Evolutionary conservation across 2,888 invertebrate genomes (phyloP).

Genomic region (Scrobipalpa atriplicella): DNA sequence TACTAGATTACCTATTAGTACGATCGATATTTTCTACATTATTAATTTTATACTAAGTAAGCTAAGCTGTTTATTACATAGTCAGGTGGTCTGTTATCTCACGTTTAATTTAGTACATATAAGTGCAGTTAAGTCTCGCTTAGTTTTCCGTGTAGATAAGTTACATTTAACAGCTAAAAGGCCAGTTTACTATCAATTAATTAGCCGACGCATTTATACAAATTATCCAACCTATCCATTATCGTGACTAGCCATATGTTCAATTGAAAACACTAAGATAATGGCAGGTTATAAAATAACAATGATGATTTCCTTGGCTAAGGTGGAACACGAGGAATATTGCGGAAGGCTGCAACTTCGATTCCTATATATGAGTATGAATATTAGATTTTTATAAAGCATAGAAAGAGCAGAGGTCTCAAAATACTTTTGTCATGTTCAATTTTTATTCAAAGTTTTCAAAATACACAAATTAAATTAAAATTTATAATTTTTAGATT

Average conservation of each 20-base stretch:
- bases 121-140: background rate
- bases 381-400: too few relatives aligned
- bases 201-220: background rate
- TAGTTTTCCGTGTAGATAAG: conserved; percentile 2
- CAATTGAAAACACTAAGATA: background rate
- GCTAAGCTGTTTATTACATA: background rate
- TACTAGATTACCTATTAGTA: too few relatives aligned
- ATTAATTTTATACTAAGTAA: too few relatives aligned
- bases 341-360: background rate
- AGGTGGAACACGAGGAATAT: too few relatives aligned
- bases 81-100: too few relatives aligned
- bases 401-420: too few relatives aligned
- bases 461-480: too few relatives aligned
- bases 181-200: conserved; percentile 5
- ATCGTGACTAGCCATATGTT: background rate
- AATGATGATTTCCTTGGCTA: background rate
- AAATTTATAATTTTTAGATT: too few relatives aligned
- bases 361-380: too few relatives aligned
- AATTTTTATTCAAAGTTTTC: too few relatives aligned
- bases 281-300: background rate
- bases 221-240: background rate
- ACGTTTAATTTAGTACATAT: background rate
- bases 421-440: too few relatives aligned
- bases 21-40: too few relatives aligned
- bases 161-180: background rate